These are phyloP conservation scores for Furcula furcula DNA, from an alignment of 2,888 invertebrate species.

Conservation along the genomic window DNA sequence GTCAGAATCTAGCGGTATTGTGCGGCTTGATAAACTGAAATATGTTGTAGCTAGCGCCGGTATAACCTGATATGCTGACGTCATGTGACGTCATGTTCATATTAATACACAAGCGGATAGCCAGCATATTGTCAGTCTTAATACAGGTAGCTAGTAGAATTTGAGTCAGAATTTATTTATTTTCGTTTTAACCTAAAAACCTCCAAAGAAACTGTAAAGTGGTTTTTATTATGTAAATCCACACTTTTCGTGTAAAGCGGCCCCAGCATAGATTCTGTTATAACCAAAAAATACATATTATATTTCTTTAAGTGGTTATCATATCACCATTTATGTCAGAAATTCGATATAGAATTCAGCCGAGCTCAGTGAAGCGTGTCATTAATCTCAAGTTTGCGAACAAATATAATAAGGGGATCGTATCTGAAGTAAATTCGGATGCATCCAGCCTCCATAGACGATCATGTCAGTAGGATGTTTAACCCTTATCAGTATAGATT, in stretches of 20 bases:
- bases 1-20: neutral
- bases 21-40: slow-evolving; percentile 15
- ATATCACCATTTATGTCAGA: slow-evolving; percentile 32
- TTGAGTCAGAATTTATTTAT: too few relatives aligned
- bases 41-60: slow-evolving; percentile 18
- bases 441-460: neutral
- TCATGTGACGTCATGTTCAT: slow-evolving; percentile 20
- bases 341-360: slow-evolving; percentile 31
- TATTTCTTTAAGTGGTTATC: slow-evolving; percentile 34
- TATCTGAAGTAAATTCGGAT: slow-evolving; percentile 5
- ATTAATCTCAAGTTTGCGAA: slow-evolving; percentile 41
- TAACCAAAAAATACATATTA: too few relatives aligned
- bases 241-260: too few relatives aligned
- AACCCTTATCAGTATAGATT: too few relatives aligned
- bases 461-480: neutral
- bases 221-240: too few relatives aligned
- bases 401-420: slow-evolving; percentile 26
- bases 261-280: too few relatives aligned
- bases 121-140: neutral
- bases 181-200: too few relatives aligned
- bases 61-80: slow-evolving; percentile 19
- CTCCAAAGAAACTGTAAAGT: too few relatives aligned
- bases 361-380: slow-evolving; percentile 29
- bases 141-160: too few relatives aligned
- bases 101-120: slow-evolving; percentile 27